These are phyloP conservation scores for Forpus xanthops DNA, from an alignment of 2,797 vertebrate species.

Conservation along the genomic window DNA sequence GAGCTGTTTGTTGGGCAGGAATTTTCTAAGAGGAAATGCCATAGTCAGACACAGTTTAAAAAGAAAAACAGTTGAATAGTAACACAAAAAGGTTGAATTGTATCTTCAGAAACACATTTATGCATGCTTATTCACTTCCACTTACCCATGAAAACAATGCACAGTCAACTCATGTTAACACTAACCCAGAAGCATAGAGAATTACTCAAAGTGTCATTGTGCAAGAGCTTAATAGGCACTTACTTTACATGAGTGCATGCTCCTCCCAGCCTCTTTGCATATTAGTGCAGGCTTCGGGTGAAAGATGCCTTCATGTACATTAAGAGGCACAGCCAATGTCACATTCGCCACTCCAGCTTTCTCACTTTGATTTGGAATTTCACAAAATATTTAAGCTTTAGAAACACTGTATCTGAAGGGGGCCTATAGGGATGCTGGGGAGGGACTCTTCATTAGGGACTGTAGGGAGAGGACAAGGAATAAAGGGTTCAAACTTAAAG, in stretches of 20 bases:
- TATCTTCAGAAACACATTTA: conserved; percentile 44
- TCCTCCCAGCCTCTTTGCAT: not conserved
- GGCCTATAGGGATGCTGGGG: too few species aligned
- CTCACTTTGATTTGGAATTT: not conserved
- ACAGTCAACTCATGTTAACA: not conserved
- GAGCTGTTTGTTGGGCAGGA: conserved; percentile 1
- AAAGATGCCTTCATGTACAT: not conserved
- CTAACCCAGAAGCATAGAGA: not conserved
- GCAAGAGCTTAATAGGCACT: not conserved
- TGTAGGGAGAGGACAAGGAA: too few species aligned
- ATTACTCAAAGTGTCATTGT: not conserved
- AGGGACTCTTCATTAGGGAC: too few species aligned
- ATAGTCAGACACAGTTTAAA: not conserved
- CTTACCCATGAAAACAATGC: conserved; percentile 41
- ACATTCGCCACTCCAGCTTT: not conserved
- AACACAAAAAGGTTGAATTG: conserved; percentile 19
- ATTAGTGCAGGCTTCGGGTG: not conserved
- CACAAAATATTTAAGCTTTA: not conserved
- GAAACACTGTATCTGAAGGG: too few species aligned
- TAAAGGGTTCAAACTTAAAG: too few species aligned
- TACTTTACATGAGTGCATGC: not conserved
- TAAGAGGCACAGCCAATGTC: not conserved
- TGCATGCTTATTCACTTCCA: not conserved
- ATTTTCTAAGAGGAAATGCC: not conserved
- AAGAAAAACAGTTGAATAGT: not conserved